A percentile compares a stretch with the other conserved stretches of the same genome.
Evolutionary conservation across 2,888 invertebrate genomes (phyloP).

Genomic region (Platycheirus albimanus): DNA sequence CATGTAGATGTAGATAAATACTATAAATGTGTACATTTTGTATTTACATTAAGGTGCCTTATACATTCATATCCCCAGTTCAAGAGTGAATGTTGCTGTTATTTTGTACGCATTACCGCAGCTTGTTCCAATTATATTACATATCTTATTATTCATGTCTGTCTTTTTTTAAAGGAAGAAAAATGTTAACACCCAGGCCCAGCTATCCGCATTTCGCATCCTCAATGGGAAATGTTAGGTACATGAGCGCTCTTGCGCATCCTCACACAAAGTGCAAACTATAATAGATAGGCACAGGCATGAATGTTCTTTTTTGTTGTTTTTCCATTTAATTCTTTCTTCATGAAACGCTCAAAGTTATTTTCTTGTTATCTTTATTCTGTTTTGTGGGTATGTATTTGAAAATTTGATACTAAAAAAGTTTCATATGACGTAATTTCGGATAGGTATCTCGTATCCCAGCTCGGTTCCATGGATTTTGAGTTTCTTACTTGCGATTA

Average conservation of each 20-base stretch:
- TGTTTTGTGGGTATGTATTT: too few species aligned
- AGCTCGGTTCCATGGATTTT: too few species aligned
- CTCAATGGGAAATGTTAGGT: slow-evolving; percentile 25
- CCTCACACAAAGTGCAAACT: slow-evolving; percentile 12
- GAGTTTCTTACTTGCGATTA: too few species aligned
- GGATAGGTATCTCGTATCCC: too few species aligned
- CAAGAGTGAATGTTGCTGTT: background rate
- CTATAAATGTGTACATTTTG: background rate
- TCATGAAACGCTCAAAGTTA: background rate
- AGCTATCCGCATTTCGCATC: slow-evolving; percentile 15
- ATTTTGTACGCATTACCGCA: slow-evolving; percentile 32
- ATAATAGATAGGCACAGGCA: background rate
- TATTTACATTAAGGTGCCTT: slow-evolving; percentile 2
- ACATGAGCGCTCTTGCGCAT: slow-evolving; percentile 10
- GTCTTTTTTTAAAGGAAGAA: background rate
- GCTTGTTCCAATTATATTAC: slow-evolving; percentile 31
- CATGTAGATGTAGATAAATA: background rate
- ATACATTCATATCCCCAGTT: background rate
- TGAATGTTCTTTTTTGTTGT: background rate
- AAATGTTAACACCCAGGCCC: slow-evolving; percentile 25
- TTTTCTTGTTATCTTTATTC: background rate
- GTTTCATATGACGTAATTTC: too few species aligned
- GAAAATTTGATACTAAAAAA: too few species aligned
- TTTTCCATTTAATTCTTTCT: background rate
- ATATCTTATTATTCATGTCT: slow-evolving; percentile 27